Evolutionary conservation across 2,797 vertebrate genomes (phyloP), one percentile per base, ranked within the genome.

Genomic region (Petrocephalus schoutedeni): DNA sequence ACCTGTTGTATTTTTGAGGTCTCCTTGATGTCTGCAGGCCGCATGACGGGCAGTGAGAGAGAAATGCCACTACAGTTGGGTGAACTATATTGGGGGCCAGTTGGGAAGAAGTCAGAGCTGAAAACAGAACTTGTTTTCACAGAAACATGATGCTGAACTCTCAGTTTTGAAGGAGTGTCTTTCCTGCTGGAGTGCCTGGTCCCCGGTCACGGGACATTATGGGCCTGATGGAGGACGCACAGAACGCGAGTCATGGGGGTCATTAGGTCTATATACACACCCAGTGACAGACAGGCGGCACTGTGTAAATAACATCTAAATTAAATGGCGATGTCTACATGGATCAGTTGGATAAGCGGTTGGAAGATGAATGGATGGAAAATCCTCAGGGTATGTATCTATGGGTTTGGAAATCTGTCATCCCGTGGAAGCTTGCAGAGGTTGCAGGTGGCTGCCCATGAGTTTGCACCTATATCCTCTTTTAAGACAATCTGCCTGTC

Each of bases 51-150:
- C 82, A 16, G 28, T 49, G 28, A 41, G 28, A 16, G 61, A 74
- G 32, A 45, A 86, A 67, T 86, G 32, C 36, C 41, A 59, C 54
- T 54, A 45, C 67, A 61, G 86, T 88, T 82, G 80, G 87, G 64
- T 74, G 64, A 74, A 57, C 83, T 88, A 88, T 77, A 86, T 86
- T 86, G 67, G 61, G 61, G 82, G n/a, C 16, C 49, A 16, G 82
- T 53, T 80, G n/a, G 14, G 59, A 54, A 8, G 80, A 45, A 53
- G 6, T 36, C 10, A 32, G 58, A 16, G 57, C 80, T 21, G 4
- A 77, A 87, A 89, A 89, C 61, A 85, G 86, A 87, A 58, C 59
- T 85, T 86, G 59, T 88, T 88, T 58, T 58, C 32, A 87, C 74
- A 89, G 88, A 83, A 87, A 87, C 71, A 36, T 67, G 85, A 89